These are phyloP conservation scores for Nasua narica DNA, from an alignment of 2,797 vertebrate genomes.

Conservation along the genomic window DNA sequence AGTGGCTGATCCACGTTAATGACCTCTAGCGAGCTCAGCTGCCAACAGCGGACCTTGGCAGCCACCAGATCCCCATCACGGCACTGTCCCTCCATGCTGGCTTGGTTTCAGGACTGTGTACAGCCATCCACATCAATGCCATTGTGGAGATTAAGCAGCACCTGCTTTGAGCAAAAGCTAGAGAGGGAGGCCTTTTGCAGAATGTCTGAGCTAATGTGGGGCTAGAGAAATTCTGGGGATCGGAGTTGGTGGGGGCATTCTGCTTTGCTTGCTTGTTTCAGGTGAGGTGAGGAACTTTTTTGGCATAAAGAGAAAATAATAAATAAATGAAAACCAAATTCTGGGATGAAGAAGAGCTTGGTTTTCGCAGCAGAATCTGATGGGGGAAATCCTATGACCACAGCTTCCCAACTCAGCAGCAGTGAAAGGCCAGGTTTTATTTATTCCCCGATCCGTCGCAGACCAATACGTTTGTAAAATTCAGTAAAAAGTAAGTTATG, in stretches of 20 bases:
- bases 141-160: neutral
- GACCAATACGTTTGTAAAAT: neutral
- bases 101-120: neutral
- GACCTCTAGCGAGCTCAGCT: constrained; percentile 40
- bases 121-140: neutral
- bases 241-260: neutral
- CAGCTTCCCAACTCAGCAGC: neutral
- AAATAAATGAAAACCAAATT: neutral
- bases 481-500: constrained; percentile 18
- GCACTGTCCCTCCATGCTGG: neutral
- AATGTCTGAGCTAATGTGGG: neutral
- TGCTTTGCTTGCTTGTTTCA: neutral
- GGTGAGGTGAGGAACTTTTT: neutral
- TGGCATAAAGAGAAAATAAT: neutral
- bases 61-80: neutral
- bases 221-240: neutral
- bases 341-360: neutral
- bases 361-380: neutral
- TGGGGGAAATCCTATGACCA: neutral
- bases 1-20: constrained; percentile 58
- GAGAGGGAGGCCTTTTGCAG: neutral
- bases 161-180: neutral
- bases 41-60: neutral
- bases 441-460: neutral
- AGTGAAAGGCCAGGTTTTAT: neutral